Conservation (phyloP, 2,113 vertebrate genomes). For the Misgurnus anguillicaudatus region DNA sequence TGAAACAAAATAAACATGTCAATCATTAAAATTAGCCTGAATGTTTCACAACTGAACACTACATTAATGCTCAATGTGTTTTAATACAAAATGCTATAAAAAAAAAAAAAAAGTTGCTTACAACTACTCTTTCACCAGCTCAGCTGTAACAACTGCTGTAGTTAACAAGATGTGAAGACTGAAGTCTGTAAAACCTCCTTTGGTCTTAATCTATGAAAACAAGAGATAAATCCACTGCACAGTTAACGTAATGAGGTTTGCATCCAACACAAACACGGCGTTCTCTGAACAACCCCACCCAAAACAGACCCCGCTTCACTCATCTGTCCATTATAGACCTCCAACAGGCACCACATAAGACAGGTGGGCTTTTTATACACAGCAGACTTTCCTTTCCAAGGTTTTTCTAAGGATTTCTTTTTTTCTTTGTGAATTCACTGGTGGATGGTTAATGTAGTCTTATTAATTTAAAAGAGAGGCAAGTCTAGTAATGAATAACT, state of each 20-base stretch:
- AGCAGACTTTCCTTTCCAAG: slow-evolving; percentile 49
- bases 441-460: slow-evolving; percentile 6
- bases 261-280: slow-evolving; percentile 40
- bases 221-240: slow-evolving; percentile 53
- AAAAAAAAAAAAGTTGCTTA: slow-evolving; percentile 2
- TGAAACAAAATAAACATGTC: neutral
- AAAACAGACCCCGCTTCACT: slow-evolving; percentile 44
- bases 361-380: slow-evolving; percentile 77
- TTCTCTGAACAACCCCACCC: slow-evolving; percentile 47
- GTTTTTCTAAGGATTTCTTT: slow-evolving; percentile 12
- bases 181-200: slow-evolving; percentile 50
- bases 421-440: slow-evolving; percentile 4
- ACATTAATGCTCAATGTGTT: neutral
- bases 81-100: neutral
- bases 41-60: neutral
- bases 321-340: slow-evolving; percentile 54
- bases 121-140: slow-evolving; percentile 32
- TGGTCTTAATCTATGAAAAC: slow-evolving; percentile 63
- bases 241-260: slow-evolving; percentile 34
- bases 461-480: slow-evolving; percentile 27
- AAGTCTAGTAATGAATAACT: slow-evolving; percentile 36
- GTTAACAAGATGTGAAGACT: slow-evolving; percentile 54
- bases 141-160: slow-evolving; percentile 53
- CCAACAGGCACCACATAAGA: slow-evolving; percentile 77
- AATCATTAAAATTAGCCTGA: neutral